Evolutionary conservation across 2,797 vertebrate genomes (phyloP), one percentile per base, ranked within the genome.

Genomic region (Syngnathus acus): DNA sequence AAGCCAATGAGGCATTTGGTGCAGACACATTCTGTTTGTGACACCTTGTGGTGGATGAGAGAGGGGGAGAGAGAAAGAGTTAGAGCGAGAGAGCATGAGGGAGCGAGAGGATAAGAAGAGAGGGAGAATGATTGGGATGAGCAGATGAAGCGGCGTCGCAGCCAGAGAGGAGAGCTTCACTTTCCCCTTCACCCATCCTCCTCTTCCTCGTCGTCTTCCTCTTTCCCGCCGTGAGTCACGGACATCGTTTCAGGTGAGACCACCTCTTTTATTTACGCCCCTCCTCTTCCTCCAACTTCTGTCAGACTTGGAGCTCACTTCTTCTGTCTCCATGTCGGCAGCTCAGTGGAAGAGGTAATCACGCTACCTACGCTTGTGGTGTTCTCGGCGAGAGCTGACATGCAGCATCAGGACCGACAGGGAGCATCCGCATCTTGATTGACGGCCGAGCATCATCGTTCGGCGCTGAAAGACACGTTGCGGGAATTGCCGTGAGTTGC

Each of bases 1-100:
- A n/a, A 65, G 32, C 63, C 63, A 65, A 65, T 65, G 50, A 65
- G 48, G 48, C 32, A 54, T 51, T 65, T 53, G 64, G 64, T 65
- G 64, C 64, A 65, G 64, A 39, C 47, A 65, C 32, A 38, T 66
- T 78, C 64, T 73, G 71, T 72, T 79, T 70, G 84, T 84, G 82
- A 83, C 81, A 86, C 84, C 82, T 86, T 86, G 75, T 83, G 78
- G 69, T 75, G 65, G 82, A 78, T 76, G 76, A 75, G 68, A 78
- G 74, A 68, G 71, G 77, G 81, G 65, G 70, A 74, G 59, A 69
- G 75, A 70, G 70, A 72, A 51, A 58, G 69, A 72, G 70, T 61
- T 70, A 67, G 73, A 59, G 32, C 64, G 69, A 70, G 54, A 64
- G 54, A 59, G 65, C 65, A 64, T 51, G 74, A 63, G 76, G 63